Conservation (phyloP, 2,888 invertebrate genomes). For the Schizotus pectinicornis region DNA sequence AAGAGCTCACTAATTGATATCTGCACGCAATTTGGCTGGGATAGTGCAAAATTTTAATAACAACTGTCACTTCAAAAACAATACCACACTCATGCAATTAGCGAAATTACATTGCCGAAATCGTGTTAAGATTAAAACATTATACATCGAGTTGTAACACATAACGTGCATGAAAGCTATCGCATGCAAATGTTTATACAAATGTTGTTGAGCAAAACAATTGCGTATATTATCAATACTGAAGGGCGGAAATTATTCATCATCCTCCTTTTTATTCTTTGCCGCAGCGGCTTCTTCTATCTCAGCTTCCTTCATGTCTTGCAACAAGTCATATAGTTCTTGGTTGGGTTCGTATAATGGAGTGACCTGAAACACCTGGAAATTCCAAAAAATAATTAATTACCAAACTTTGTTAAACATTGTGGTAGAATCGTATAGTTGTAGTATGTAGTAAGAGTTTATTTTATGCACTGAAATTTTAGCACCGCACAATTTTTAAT, state of each 20-base stretch:
- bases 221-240: no score
- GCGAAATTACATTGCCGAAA: no score
- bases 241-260: not conserved
- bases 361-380: constrained; percentile 43
- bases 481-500: not conserved
- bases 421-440: constrained; percentile 32
- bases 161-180: no score
- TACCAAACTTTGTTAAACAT: not conserved
- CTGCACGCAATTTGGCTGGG: no score
- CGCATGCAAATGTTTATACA: no score
- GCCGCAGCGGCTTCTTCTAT: constrained; percentile 1
- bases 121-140: no score
- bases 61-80: no score
- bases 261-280: constrained; percentile 2
- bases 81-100: no score
- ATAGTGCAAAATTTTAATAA: no score
- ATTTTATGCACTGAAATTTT: not conserved
- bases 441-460: constrained; percentile 31
- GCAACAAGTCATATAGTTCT: constrained; percentile 46
- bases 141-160: no score
- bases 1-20: no score
- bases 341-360: constrained; percentile 45
- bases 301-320: constrained; percentile 44
- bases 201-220: no score
- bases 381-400: constrained; percentile 21